Percentiles rank a stretch among this genome's conserved stretches.
phyloP scores from a whole-genome alignment of 92 coral and sea anemone genomes.

The Epizoanthus fatuus region DNA sequence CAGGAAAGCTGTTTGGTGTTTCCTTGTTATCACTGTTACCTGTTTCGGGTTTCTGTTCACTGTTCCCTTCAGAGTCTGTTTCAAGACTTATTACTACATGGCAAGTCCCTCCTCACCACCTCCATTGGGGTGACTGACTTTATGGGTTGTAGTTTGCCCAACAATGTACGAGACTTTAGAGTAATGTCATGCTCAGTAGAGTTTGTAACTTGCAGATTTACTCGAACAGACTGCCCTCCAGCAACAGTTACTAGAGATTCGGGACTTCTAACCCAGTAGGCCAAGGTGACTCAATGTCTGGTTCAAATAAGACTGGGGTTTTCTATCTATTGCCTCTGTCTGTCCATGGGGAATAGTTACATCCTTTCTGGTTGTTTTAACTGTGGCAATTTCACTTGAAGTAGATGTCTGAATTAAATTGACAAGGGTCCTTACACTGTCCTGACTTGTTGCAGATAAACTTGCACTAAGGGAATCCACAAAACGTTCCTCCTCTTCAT shows the following conservation, averaged over 20 bases:
- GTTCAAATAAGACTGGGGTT: constrained; percentile 76
- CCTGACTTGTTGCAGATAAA: constrained; percentile 37
- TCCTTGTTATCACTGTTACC: not conserved
- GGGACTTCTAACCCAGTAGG: constrained; percentile 62
- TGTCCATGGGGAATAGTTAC: constrained; percentile 54
- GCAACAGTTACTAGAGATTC: constrained; percentile 64
- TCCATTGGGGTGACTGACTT: constrained; percentile 71
- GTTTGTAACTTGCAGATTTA: constrained; percentile 56
- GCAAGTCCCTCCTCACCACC: constrained; percentile 28
- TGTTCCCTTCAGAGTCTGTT: not conserved
- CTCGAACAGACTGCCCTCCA: constrained; percentile 61
- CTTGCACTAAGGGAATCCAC: constrained; percentile 57
- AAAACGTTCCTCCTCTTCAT: constrained; percentile 12
- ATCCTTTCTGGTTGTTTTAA: constrained; percentile 49
- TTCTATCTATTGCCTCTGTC: constrained; percentile 53
- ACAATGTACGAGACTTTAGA: constrained; percentile 53
- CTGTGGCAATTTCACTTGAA: constrained; percentile 29
- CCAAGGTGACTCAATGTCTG: constrained; percentile 56
- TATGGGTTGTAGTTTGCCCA: constrained; percentile 64
- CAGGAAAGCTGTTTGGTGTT: constrained; percentile 1
- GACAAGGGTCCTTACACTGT: constrained; percentile 52
- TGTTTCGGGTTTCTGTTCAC: not conserved
- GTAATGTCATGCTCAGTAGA: constrained; percentile 61
- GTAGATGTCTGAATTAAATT: constrained; percentile 30
- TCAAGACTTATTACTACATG: not conserved